A percentile compares a stretch with the other conserved stretches of the same genome.
Evolutionary conservation across 1,140 invertebrate species (phyloP).

Genomic region (Dufourea novaeangliae): DNA sequence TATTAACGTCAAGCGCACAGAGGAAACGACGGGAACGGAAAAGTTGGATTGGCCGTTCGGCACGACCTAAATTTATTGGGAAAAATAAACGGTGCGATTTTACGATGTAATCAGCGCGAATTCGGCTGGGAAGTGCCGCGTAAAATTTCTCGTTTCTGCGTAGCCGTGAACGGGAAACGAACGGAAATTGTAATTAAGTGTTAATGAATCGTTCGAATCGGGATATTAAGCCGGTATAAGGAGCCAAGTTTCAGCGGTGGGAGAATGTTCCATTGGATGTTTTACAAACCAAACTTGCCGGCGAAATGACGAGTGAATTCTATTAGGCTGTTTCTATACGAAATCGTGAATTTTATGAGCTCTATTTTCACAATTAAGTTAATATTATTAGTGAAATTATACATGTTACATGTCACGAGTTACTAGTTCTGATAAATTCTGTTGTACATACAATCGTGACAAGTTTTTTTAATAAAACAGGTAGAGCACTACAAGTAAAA

Average conservation of each 20-base stretch:
- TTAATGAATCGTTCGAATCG: constrained; percentile 22
- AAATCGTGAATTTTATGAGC: too few relatives aligned
- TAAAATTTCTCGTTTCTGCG: constrained; percentile 26
- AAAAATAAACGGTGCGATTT: constrained; percentile 13
- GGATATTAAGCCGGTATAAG: neutral
- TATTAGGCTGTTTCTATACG: neutral
- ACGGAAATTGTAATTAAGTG: constrained; percentile 23
- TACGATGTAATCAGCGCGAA: neutral
- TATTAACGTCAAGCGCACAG: neutral
- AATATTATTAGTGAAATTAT: too few relatives aligned
- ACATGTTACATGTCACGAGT: too few relatives aligned
- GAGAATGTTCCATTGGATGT: neutral
- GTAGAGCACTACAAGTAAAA: too few relatives aligned
- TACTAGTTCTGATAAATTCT: too few relatives aligned
- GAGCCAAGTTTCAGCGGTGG: neutral
- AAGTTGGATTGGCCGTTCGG: neutral
- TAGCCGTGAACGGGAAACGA: neutral
- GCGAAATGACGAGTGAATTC: neutral
- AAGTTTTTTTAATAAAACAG: too few relatives aligned
- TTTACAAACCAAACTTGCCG: neutral
- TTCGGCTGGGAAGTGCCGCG: neutral
- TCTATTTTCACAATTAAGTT: too few relatives aligned
- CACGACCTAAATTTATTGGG: neutral
- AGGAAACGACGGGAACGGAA: neutral
- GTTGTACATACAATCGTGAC: too few relatives aligned